phyloP scores from a whole-genome alignment of 2,113 vertebrate species.

The Epinephelus cyanopodus region DNA sequence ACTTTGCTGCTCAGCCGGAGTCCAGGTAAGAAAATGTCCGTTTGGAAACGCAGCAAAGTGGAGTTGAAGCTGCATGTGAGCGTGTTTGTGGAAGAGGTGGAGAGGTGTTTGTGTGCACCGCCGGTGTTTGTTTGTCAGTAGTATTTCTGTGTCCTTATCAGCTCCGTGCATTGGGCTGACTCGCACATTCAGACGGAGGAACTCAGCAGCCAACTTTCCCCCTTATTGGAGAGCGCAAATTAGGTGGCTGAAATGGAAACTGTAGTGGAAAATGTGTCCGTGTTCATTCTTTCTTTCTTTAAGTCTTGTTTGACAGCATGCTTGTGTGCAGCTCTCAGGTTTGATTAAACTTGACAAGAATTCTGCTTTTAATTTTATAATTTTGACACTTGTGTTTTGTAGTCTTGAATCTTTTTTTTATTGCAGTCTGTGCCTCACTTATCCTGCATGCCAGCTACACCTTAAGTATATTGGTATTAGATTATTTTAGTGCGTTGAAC shows the following conservation, averaged over 20 bases:
- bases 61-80: conserved; percentile 15
- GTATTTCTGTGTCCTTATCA: not conserved
- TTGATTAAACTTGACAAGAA: not conserved
- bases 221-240: not conserved
- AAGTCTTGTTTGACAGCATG: conserved; percentile 46
- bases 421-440: not conserved
- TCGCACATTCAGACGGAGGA: not conserved
- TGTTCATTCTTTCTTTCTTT: not conserved
- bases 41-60: not conserved
- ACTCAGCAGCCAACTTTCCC: conserved; percentile 38
- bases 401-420: not conserved
- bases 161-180: not conserved
- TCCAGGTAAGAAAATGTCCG: conserved; percentile 78
- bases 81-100: conserved; percentile 19
- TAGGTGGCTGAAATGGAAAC: conserved; percentile 24
- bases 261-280: conserved; percentile 14
- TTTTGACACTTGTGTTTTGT: not conserved
- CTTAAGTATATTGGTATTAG: not conserved
- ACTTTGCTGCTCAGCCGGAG: conserved; percentile 75
- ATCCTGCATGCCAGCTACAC: not conserved
- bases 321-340: not conserved
- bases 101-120: conserved; percentile 1
- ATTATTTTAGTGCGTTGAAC: not conserved
- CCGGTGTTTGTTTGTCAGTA: not conserved
- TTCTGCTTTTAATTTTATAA: not conserved